Conservation (phyloP, 2,113 vertebrate species). For the Poeciliopsis prolifica region DNA sequence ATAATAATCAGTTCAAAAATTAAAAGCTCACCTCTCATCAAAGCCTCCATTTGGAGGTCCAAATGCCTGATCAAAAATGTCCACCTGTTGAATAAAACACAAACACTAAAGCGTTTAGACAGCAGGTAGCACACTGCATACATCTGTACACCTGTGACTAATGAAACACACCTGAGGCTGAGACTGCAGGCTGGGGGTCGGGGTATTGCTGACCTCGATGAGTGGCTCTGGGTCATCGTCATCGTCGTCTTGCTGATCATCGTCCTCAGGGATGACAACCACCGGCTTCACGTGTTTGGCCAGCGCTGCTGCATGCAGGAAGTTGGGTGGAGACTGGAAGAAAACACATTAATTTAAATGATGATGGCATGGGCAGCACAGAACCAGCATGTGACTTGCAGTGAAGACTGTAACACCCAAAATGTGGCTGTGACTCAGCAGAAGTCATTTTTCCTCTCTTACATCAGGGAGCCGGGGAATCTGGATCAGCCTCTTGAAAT, state of each 20-base stretch:
- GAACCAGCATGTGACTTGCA: neutral
- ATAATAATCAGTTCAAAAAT: neutral
- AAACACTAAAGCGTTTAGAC: neutral
- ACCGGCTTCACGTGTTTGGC: constrained; percentile 96
- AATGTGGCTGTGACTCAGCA: constrained; percentile 25
- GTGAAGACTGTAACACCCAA: neutral
- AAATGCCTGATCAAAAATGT: constrained; percentile 93
- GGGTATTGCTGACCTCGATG: constrained; percentile 84
- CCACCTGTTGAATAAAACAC: constrained; percentile 70
- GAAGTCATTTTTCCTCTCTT: constrained; percentile 52
- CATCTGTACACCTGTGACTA: neutral
- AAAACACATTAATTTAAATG: neutral
- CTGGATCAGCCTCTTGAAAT: constrained; percentile 98
- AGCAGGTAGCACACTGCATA: neutral
- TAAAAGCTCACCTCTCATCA: constrained; percentile 85
- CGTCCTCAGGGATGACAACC: constrained; percentile 91
- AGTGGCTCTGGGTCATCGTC: constrained; percentile 91
- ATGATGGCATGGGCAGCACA: neutral
- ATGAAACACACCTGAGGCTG: constrained; percentile 65
- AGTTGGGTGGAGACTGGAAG: constrained; percentile 87
- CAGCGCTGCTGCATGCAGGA: constrained; percentile 91
- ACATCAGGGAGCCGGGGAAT: constrained; percentile 95
- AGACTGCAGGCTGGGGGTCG: constrained; percentile 63
- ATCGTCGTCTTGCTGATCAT: constrained; percentile 86
- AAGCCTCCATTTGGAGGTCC: constrained; percentile 89